phyloP scores from a whole-genome alignment of 2,888 invertebrate species.

The Glyphotaelius pellucidus region DNA sequence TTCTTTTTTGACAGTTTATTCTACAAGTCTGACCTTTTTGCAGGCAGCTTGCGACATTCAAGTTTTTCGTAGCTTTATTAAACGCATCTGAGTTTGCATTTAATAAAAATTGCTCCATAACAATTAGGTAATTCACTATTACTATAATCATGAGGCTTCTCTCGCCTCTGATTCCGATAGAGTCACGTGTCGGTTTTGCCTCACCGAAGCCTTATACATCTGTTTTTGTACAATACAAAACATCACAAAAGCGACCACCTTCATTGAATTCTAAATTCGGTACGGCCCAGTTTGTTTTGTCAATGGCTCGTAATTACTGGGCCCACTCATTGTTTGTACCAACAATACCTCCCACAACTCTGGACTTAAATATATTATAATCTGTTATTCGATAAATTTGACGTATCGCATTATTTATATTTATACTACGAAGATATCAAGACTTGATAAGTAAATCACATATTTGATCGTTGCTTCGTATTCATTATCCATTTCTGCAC shows the following conservation, averaged over 20 bases:
- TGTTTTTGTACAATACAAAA: not conserved
- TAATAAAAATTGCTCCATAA: not conserved
- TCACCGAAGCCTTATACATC: slow-evolving; percentile 12
- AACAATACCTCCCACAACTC: slow-evolving; percentile 31
- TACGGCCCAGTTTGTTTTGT: slow-evolving; percentile 48
- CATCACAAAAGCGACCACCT: slow-evolving; percentile 39
- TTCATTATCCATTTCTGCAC: slow-evolving; percentile 31
- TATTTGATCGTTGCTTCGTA: slow-evolving; percentile 26
- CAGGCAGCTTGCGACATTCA: not conserved
- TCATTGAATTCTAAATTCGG: slow-evolving; percentile 47
- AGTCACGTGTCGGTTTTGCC: not conserved
- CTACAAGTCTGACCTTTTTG: not conserved
- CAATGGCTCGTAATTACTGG: slow-evolving; percentile 35
- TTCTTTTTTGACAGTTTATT: not conserved
- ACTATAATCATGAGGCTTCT: not conserved
- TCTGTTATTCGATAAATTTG: slow-evolving; percentile 30
- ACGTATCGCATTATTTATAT: slow-evolving; percentile 29
- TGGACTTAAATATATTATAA: not conserved
- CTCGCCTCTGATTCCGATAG: not conserved
- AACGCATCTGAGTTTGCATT: not conserved
- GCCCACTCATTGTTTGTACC: slow-evolving; percentile 31
- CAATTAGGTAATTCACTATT: not conserved
- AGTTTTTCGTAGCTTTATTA: not conserved
- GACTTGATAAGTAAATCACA: slow-evolving; percentile 27
- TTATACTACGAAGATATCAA: slow-evolving; percentile 48